phyloP scores from a whole-genome alignment of 2,797 vertebrate genomes.

The Polyboroides typus region DNA sequence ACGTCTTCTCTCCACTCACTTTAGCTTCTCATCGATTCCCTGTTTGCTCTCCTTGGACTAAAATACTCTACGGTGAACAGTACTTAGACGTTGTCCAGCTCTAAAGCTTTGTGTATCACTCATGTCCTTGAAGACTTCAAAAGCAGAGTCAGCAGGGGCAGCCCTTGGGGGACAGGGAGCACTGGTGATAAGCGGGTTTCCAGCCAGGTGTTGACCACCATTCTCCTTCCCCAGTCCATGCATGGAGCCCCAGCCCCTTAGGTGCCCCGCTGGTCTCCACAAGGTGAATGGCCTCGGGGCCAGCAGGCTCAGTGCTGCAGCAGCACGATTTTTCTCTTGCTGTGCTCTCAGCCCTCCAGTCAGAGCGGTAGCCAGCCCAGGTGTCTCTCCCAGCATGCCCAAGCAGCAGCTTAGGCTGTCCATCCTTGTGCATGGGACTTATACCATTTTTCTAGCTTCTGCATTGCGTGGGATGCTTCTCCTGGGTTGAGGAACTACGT shows the following conservation, averaged over 20 bases:
- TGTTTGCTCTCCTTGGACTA: neutral
- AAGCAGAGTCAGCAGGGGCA: neutral
- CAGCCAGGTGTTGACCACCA: neutral
- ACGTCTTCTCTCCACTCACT: neutral
- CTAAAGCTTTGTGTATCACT: neutral
- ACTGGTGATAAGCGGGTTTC: neutral
- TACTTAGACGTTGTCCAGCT: neutral
- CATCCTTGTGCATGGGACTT: neutral
- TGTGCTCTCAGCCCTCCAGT: neutral
- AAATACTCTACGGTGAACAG: neutral
- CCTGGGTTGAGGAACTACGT: neutral
- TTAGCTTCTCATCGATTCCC: conserved; percentile 1
- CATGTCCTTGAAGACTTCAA: neutral
- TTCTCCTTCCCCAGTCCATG: neutral
- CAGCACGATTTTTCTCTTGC: neutral
- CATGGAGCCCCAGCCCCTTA: neutral
- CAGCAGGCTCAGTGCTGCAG: neutral
- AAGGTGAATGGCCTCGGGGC: neutral
- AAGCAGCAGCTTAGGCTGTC: neutral
- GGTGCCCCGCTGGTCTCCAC: neutral
- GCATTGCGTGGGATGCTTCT: neutral
- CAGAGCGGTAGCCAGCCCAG: neutral
- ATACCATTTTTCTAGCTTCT: neutral
- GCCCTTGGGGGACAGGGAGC: neutral
- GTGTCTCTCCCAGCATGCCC: fast-evolving